Percentiles rank a stretch among this genome's conserved stretches.
These are phyloP conservation scores for Cephonodes hylas DNA, from an alignment of 2,888 invertebrate genomes.

Conservation along the genomic window DNA sequence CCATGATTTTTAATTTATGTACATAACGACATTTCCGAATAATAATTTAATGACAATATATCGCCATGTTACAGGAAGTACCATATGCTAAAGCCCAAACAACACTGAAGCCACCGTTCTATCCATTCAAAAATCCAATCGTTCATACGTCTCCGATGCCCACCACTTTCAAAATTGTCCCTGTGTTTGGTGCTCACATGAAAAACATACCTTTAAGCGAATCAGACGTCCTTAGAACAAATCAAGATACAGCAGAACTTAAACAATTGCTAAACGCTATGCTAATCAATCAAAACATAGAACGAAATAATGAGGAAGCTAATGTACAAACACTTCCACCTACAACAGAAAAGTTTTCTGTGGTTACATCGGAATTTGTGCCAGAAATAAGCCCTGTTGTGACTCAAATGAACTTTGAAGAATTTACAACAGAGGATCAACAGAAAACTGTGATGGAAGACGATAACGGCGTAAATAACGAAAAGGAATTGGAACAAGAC, in stretches of 20 bases:
- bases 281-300: constrained; percentile 45
- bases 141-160: neutral
- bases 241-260: constrained; percentile 39
- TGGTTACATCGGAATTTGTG: neutral
- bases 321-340: neutral
- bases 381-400: neutral
- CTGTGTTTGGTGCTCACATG: constrained; percentile 21
- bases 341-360: neutral
- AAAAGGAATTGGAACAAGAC: constrained; percentile 24
- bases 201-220: constrained; percentile 27
- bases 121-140: neutral
- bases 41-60: too few relatives aligned
- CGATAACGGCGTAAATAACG: neutral
- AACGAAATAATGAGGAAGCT: constrained; percentile 14
- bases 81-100: constrained; percentile 29
- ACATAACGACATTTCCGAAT: too few relatives aligned
- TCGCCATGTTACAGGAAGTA: constrained; percentile 44
- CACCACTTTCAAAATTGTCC: constrained; percentile 40
- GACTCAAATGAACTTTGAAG: constrained; percentile 7
- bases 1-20: too few relatives aligned
- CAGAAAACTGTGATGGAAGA: constrained; percentile 18
- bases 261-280: constrained; percentile 48
- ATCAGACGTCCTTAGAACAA: constrained; percentile 30
- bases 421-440: constrained; percentile 8
- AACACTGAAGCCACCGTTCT: constrained; percentile 25